Conservation (phyloP, 2,888 invertebrate species). For the Lottia gigantea region DNA sequence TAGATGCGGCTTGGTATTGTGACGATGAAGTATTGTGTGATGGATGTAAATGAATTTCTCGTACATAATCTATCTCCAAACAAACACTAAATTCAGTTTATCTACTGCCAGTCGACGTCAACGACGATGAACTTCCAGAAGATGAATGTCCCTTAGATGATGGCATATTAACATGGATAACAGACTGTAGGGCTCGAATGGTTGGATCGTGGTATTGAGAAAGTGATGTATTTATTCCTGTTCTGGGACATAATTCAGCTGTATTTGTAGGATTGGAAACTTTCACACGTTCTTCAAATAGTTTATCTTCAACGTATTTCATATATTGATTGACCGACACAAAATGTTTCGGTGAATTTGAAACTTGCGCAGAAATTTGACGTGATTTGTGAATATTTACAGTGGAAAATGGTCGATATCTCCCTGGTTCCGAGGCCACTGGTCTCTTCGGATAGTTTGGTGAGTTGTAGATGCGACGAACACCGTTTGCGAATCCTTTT, state of each 20-base stretch:
- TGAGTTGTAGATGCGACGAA: not conserved
- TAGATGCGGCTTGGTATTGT: too few relatives aligned
- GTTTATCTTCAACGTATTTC: not conserved
- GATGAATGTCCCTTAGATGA: not conserved
- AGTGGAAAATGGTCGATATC: slow-evolving; percentile 32
- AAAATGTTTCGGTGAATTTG: slow-evolving; percentile 1
- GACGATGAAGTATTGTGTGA: too few relatives aligned
- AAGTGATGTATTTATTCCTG: not conserved
- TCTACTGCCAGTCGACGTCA: too few relatives aligned
- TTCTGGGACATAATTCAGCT: not conserved
- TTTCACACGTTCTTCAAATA: not conserved
- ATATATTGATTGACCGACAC: not conserved
- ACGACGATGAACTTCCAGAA: too few relatives aligned
- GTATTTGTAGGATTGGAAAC: not conserved
- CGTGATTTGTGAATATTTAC: slow-evolving; percentile 16
- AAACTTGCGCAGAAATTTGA: not conserved
- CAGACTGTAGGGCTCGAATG: not conserved
- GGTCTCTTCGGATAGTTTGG: slow-evolving; percentile 18
- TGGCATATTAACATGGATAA: not conserved
- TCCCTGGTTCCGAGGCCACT: slow-evolving; percentile 24
- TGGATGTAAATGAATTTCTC: too few relatives aligned
- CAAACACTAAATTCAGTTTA: too few relatives aligned
- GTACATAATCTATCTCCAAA: too few relatives aligned
- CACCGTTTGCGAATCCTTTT: not conserved
- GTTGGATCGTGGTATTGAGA: not conserved